phyloP scores from a whole-genome alignment of 1,140 invertebrate species.

The Antheraea mylitta region DNA sequence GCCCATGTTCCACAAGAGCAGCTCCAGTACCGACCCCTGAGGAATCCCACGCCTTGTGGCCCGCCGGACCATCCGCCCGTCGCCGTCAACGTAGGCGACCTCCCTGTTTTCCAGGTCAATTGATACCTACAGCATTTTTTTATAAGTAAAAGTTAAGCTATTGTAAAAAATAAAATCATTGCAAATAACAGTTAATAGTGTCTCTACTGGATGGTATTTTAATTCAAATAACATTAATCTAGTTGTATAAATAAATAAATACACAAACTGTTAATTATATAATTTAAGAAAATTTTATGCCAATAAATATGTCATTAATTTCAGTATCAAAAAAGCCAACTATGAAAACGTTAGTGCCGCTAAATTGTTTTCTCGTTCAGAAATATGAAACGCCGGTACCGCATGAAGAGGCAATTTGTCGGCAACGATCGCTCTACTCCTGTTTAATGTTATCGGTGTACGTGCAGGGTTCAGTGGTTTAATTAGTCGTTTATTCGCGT shows the following conservation, averaged over 20 bases:
- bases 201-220: too few species aligned
- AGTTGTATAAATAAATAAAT: not conserved
- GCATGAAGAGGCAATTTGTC: constrained; percentile 27
- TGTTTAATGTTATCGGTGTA: constrained; percentile 7
- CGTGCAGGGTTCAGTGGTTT: constrained; percentile 8
- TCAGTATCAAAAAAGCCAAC: not conserved
- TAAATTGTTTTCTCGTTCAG: constrained; percentile 25
- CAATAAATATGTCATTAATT: not conserved
- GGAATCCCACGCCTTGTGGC: too few species aligned
- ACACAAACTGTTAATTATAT: not conserved
- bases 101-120: too few species aligned
- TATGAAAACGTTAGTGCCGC: constrained; percentile 19
- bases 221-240: too few species aligned
- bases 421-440: constrained; percentile 17
- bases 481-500: constrained; percentile 25
- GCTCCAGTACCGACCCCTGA: too few species aligned
- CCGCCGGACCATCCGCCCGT: too few species aligned
- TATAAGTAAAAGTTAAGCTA: too few species aligned
- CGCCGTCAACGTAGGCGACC: too few species aligned
- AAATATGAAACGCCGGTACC: constrained; percentile 22
- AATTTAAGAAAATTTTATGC: not conserved
- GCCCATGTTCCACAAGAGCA: too few species aligned
- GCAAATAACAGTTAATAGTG: too few species aligned
- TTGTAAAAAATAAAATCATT: too few species aligned
- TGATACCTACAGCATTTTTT: too few species aligned